phyloP scores from a whole-genome alignment of 2,113 vertebrate genomes.

The Tragulus kanchil region DNA sequence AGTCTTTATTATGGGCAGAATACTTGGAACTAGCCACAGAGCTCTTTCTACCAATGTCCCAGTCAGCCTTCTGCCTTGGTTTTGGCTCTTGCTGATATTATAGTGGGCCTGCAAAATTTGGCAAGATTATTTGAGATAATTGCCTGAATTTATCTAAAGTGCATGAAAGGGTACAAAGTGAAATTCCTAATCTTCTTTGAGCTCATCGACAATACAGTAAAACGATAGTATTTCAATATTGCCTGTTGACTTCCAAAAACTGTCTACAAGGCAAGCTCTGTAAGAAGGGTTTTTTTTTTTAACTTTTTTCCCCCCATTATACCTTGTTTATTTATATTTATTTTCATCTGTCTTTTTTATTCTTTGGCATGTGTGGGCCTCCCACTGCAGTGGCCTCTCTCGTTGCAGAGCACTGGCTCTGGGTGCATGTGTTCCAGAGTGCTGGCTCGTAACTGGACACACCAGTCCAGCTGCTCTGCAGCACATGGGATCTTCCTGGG shows the following conservation, averaged over 20 bases:
- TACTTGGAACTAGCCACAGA: not conserved
- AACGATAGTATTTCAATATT: not conserved
- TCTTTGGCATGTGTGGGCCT: too few relatives aligned
- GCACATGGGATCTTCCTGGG: too few relatives aligned
- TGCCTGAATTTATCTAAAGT: not conserved
- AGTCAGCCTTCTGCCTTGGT: not conserved
- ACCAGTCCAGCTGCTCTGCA: too few relatives aligned
- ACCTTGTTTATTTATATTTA: too few relatives aligned
- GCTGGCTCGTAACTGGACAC: too few relatives aligned
- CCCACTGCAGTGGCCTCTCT: too few relatives aligned
- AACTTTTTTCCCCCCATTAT: too few relatives aligned
- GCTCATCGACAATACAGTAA: not conserved
- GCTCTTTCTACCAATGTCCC: not conserved
- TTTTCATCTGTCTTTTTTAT: too few relatives aligned
- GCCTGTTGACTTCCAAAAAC: not conserved
- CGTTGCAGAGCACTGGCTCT: too few relatives aligned
- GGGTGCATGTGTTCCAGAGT: too few relatives aligned
- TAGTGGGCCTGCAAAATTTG: not conserved
- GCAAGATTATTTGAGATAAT: not conserved
- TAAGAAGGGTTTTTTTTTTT: not conserved
- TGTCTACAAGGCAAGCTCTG: not conserved
- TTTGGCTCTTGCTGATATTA: constrained; percentile 14
- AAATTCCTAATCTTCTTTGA: not conserved
- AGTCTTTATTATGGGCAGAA: not conserved
- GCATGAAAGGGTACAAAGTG: not conserved